Evolutionary conservation across 2,797 vertebrate species (phyloP).

Genomic region (Ctenosaura bakeri): DNA sequence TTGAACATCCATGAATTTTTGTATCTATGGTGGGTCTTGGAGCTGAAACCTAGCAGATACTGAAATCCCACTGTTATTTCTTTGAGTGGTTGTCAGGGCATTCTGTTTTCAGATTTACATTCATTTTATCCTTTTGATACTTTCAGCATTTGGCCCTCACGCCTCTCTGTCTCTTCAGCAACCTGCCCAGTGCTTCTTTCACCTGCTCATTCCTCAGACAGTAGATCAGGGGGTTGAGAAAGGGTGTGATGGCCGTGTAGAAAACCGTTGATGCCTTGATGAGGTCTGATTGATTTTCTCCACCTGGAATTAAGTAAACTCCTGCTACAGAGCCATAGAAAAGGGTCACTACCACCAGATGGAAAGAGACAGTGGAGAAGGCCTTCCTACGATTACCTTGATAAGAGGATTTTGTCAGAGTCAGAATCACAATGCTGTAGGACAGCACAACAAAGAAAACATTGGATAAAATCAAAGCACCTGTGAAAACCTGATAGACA

Average conservation of each 20-base stretch:
- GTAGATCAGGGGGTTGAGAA: constrained; percentile 65
- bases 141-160: no score
- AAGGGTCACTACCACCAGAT: constrained; percentile 61
- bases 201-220: constrained; percentile 42
- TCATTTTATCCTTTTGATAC: no score
- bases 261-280: constrained; percentile 63
- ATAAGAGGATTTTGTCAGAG: constrained; percentile 52
- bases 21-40: no score
- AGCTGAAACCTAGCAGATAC: no score
- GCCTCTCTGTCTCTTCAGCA: background rate
- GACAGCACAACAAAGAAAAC: constrained; percentile 54
- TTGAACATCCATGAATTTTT: no score
- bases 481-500: constrained; percentile 36
- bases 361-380: constrained; percentile 64
- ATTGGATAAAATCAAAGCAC: constrained; percentile 16
- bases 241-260: constrained; percentile 63
- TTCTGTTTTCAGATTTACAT: no score
- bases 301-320: constrained; percentile 59
- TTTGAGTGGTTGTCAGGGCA: no score
- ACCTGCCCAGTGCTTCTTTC: background rate
- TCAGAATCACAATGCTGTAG: constrained; percentile 45
- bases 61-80: no score
- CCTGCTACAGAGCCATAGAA: constrained; percentile 63
- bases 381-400: constrained; percentile 46
- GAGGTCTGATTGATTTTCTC: constrained; percentile 35